Evolutionary conservation across 2,113 vertebrate species (phyloP).

Genomic region (Halcyon malimbica): DNA sequence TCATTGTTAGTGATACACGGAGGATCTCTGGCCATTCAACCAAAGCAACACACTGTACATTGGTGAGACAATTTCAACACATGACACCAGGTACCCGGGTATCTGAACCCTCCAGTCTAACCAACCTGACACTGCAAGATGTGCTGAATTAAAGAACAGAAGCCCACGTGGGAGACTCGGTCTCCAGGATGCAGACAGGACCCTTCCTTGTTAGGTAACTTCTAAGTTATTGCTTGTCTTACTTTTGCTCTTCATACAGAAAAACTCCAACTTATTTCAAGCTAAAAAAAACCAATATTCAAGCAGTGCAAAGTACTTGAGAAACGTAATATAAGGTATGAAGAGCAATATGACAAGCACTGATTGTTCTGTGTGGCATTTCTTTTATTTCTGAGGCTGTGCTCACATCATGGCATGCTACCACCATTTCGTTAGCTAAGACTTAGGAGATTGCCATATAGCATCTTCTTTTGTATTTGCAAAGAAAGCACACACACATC

Average conservation of each 20-base stretch:
- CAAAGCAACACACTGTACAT: neutral
- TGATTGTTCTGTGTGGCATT: neutral
- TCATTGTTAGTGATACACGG: neutral
- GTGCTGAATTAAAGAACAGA: neutral
- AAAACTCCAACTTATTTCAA: neutral
- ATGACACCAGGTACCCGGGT: neutral
- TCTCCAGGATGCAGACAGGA: neutral
- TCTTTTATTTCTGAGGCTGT: neutral
- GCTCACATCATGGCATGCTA: neutral
- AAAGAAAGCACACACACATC: neutral
- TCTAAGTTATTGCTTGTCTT: neutral
- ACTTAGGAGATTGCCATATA: neutral
- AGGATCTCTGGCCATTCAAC: neutral
- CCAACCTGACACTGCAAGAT: neutral
- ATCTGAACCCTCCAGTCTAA: neutral
- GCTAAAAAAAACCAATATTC: neutral
- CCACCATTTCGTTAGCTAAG: neutral
- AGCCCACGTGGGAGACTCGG: neutral
- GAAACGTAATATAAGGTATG: neutral
- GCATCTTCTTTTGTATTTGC: neutral
- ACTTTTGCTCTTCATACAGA: neutral
- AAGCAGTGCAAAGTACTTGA: neutral
- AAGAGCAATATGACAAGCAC: neutral
- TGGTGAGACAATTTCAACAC: neutral
- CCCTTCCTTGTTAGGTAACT: neutral